These are phyloP conservation scores for Scytalopus superciliaris DNA, from an alignment of 2,113 vertebrate species.

Conservation along the genomic window DNA sequence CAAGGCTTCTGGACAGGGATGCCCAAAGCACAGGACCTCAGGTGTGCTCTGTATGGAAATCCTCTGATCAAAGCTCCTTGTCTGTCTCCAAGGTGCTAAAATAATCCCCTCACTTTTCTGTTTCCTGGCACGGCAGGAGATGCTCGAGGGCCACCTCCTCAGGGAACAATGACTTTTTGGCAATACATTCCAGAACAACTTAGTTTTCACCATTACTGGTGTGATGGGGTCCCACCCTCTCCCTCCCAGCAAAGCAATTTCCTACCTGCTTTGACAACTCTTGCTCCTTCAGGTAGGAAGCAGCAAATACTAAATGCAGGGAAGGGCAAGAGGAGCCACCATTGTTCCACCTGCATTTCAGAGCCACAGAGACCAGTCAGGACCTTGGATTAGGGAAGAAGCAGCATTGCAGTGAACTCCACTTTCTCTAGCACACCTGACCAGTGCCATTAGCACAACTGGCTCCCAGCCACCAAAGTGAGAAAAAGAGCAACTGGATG, in stretches of 20 bases:
- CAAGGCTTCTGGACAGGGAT: neutral
- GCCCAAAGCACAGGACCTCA: neutral
- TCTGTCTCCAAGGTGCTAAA: neutral
- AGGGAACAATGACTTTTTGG: neutral
- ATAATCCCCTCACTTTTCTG: neutral
- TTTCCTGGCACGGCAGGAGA: neutral
- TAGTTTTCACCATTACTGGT: neutral
- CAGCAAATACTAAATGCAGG: accelerated
- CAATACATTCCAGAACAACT: neutral
- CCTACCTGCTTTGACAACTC: neutral
- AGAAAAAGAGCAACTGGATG: neutral
- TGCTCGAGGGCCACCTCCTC: neutral
- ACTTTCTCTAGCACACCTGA: neutral
- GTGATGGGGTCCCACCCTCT: neutral
- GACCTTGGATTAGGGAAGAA: accelerated
- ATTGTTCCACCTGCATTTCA: neutral
- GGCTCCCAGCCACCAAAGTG: neutral
- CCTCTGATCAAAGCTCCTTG: neutral
- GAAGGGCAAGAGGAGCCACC: neutral
- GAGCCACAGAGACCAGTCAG: neutral
- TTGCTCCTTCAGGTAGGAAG: neutral
- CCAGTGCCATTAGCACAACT: neutral
- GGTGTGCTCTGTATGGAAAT: neutral
- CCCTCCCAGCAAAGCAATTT: neutral
- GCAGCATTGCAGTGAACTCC: neutral